Conservation (phyloP, 2,888 invertebrate species). For the Dorcus hopei region DNA sequence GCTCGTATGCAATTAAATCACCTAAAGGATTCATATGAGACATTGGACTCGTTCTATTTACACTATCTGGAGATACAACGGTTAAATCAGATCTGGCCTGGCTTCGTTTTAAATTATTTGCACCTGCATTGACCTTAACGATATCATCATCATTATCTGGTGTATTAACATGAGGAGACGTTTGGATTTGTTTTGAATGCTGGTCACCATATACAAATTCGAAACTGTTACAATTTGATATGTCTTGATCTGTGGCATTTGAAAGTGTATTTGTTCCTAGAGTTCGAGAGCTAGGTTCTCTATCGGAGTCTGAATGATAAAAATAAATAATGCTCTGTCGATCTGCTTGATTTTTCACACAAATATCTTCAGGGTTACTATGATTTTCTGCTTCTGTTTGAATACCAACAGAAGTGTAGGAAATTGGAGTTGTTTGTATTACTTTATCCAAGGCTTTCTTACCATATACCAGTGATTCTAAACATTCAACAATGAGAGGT, state of each 20-base stretch:
- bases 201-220: conserved; percentile 58
- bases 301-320: conserved; percentile 4
- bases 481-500: conserved; percentile 22
- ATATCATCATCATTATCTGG: background rate
- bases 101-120: conserved; percentile 3
- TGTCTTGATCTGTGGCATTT: background rate
- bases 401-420: conserved; percentile 22
- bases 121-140: background rate
- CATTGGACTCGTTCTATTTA: background rate
- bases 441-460: conserved; percentile 15
- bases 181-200: background rate
- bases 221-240: conserved; percentile 62
- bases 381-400: conserved; percentile 26
- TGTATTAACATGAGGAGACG: background rate
- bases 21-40: conserved; percentile 23
- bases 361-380: background rate
- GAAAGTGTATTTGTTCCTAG: conserved; percentile 17
- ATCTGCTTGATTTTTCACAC: background rate
- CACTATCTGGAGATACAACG: conserved; percentile 7
- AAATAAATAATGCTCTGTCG: conserved; percentile 2
- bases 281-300: conserved; percentile 5
- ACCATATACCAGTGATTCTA: background rate
- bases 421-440: conserved; percentile 22
- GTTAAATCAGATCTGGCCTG: conserved; percentile 18
- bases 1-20: conserved; percentile 26